Conservation (phyloP, 2,113 vertebrate species). For the Neotoma lepida region DNA sequence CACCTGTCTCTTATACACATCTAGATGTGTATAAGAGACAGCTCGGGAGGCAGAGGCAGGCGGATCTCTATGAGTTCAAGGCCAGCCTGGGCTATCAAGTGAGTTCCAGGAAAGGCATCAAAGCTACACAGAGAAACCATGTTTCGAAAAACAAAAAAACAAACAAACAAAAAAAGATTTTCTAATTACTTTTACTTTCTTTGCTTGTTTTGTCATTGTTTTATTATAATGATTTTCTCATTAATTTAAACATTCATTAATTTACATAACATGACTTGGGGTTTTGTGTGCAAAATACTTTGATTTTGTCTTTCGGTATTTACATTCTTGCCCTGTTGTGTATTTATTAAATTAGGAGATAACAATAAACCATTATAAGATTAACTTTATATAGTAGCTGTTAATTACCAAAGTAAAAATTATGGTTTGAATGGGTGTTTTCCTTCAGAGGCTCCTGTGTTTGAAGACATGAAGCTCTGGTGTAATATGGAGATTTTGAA, state of each 20-base stretch:
- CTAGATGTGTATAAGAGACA: too few relatives aligned
- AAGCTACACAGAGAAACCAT: too few relatives aligned
- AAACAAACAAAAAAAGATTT: not conserved
- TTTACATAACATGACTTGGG: not conserved
- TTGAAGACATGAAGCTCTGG: not conserved
- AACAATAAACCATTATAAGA: not conserved
- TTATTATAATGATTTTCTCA: not conserved
- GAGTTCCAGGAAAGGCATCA: too few relatives aligned
- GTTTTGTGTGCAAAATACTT: not conserved
- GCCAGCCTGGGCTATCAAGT: too few relatives aligned
- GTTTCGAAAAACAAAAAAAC: too few relatives aligned
- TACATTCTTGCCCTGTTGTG: not conserved
- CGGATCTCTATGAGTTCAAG: too few relatives aligned
- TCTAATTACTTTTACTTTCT: not conserved
- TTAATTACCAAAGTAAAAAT: not conserved
- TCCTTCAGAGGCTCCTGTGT: not conserved
- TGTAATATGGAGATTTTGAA: not conserved
- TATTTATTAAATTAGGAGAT: not conserved
- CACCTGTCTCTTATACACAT: too few relatives aligned
- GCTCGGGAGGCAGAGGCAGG: too few relatives aligned
- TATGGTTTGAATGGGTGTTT: not conserved
- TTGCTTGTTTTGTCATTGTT: not conserved
- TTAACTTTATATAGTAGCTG: not conserved
- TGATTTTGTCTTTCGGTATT: not conserved
- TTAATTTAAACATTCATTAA: not conserved